Base-by-base conservation (phyloP, 2,888 invertebrate species). In the Drosophila flavopinicola region DNA sequence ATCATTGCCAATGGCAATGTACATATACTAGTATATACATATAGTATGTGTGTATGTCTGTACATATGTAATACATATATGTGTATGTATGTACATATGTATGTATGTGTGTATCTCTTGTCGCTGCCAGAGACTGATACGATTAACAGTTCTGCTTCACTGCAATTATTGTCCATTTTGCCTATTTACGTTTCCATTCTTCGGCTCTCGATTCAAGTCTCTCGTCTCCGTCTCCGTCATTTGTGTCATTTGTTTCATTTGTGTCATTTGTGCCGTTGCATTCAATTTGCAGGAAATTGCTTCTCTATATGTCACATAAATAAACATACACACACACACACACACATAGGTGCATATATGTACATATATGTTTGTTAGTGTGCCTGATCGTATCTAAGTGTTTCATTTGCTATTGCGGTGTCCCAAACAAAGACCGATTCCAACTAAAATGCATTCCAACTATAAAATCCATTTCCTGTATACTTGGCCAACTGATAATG, bases 1-100 rank as follows among this genome's bases (percentile, higher is more conserved):
- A 78, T 74, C 61, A 70, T 59, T 66, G 77, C 29, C 68, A 66
- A 65, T 76, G 72, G 35, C 65, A 51, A n/a, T n/a, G n/a, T n/a
- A n/a, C n/a, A n/a, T n/a, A n/a, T n/a, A n/a, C n/a, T n/a, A n/a
- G n/a, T n/a, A n/a, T n/a, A n/a, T n/a, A n/a, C n/a, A n/a, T n/a
- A n/a, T n/a, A n/a, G n/a, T n/a, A n/a, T n/a, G n/a, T n/a, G n/a
- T 38, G 25, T 33, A 3, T 45, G 6, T 9, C 10, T 37, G 45
- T 10, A 17, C 2, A 3, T 24, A 30, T 10, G 1, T 39, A n/a
- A n/a, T n/a, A 13, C 3, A n/a, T 15, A n/a, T 20, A 9, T 33
- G 3, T 13, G 6, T 25, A 27, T 37, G 10, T 45, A 5, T 7
- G 2, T 29, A n/a, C n/a, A n/a, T n/a, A 17, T 29, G 33, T 35